A percentile compares a stretch with the other conserved stretches of the same genome.
Evolutionary conservation across 1,140 invertebrate genomes (phyloP).

Genomic region (Aphis craccivora): DNA sequence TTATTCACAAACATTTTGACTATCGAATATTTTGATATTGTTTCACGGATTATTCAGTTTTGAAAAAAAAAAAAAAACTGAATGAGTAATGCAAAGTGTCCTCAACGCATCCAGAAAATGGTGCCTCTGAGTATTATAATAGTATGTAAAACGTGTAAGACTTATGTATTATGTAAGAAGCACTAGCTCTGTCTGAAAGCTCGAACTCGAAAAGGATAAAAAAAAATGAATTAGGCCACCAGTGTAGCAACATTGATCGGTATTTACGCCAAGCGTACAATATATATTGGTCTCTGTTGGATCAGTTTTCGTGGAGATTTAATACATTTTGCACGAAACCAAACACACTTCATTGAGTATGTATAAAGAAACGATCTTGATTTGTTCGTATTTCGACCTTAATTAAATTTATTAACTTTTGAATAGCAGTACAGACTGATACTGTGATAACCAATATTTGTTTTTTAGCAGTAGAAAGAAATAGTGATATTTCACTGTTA

Average conservation of each 20-base stretch:
- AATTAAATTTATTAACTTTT: too few relatives aligned
- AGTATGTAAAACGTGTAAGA: not conserved
- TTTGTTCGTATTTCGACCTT: not conserved
- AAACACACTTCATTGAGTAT: not conserved
- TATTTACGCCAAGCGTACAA: not conserved
- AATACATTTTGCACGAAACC: not conserved
- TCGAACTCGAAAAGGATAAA: not conserved
- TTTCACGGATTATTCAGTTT: not conserved
- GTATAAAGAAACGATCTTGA: not conserved
- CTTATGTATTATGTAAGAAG: not conserved
- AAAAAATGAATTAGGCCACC: not conserved
- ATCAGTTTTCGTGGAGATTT: not conserved
- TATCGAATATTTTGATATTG: not conserved
- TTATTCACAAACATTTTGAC: not conserved
- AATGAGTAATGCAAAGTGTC: not conserved
- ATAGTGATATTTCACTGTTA: too few relatives aligned
- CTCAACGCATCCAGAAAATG: not conserved
- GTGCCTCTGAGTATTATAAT: not conserved
- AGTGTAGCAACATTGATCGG: not conserved
- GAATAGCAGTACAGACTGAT: too few relatives aligned
- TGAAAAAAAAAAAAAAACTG: not conserved
- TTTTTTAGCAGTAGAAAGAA: too few relatives aligned
- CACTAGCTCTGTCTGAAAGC: not conserved
- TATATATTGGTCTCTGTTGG: not conserved
- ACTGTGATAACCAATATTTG: too few relatives aligned